Percentiles rank a stretch among this genome's conserved stretches.
Conservation (phyloP, 2,797 vertebrate genomes). For the Buphagus erythrorhynchus region DNA sequence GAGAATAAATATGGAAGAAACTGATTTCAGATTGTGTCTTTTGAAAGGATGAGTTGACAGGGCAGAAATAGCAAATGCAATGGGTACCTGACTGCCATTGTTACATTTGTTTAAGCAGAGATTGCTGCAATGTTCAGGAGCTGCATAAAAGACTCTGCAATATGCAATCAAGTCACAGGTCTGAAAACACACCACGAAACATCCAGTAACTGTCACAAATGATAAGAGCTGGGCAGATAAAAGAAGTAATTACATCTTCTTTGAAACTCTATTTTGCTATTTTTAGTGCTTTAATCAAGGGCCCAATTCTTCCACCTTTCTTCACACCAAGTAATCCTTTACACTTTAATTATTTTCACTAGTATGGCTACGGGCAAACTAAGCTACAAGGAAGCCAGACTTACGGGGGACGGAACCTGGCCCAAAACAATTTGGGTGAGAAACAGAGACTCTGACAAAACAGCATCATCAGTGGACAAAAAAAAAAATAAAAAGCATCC, state of each 20-base stretch:
- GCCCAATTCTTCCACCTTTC: conserved; percentile 26
- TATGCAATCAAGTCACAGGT: conserved; percentile 60
- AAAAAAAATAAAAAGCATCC: neutral
- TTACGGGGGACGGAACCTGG: neutral
- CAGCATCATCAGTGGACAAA: neutral
- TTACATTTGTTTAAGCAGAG: conserved; percentile 69
- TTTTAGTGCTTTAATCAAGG: conserved; percentile 53
- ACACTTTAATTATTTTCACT: neutral
- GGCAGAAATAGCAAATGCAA: conserved; percentile 58
- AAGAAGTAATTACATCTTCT: conserved; percentile 53
- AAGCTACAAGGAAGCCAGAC: neutral
- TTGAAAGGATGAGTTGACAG: conserved; percentile 60
- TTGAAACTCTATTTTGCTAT: conserved; percentile 42
- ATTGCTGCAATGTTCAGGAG: conserved; percentile 43
- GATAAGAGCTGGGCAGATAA: conserved; percentile 54
- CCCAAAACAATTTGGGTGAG: neutral
- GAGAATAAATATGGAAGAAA: conserved; percentile 65
- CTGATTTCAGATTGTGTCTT: conserved; percentile 64
- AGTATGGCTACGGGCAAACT: neutral
- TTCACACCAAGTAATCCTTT: neutral
- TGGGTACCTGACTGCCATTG: conserved; percentile 48
- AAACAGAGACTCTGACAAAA: neutral
- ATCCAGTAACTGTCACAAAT: conserved; percentile 45
- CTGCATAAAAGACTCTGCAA: conserved; percentile 22
- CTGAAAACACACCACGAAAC: conserved; percentile 59